Base-by-base conservation (phyloP, 2,113 vertebrate species). In the Poecilia latipinna region DNA sequence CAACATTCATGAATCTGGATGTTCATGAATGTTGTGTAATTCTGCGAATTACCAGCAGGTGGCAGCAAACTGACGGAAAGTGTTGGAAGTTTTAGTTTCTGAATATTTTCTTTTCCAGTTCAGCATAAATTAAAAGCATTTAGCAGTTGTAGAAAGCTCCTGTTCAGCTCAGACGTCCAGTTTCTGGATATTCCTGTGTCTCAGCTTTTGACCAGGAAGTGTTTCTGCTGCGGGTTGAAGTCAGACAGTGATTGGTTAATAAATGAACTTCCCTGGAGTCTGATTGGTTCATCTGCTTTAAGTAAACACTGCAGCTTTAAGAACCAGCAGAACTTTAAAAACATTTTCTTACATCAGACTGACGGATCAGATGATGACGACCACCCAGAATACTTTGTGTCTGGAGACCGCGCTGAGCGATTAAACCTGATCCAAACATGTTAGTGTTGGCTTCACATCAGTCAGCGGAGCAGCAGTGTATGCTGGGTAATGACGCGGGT, bases 401-500 rank as follows among this genome's bases (percentile, higher is more conserved):
- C 77, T 82, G 72, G 44, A 82, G 79, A 63, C 76, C 17, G 10
- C 28, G 0, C 72, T 44, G 22, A 72, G 75, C 65, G 26, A 73
- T 77, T 42, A 29, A 32, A 69, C 51, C 64, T 33, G 60, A 68
- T 15, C 13, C 15, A 33, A 75, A 70, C 70, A 15, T 80, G 82
- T 72, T 82, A 61, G 70, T 74, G 64, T 82, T 84, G 85, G 79
- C 44, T 44, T 31, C 31, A 32, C 44, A 75, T 78, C 68, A 65
- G 31, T 69, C 60, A 33, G 8, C 28, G 0, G 2, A 19, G 75
- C 78, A 74, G 78, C 65, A 61, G 51, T 72, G 86, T 67, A 87
- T 4, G 78, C 79, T 84, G 79, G 86, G 82, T 84, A 79, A 77
- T 24, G 65, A 64, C 4, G 32, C 69, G 0, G 76, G 65, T 74